Conservation (phyloP, 2,113 vertebrate species). For the Hiodon alosoides region DNA sequence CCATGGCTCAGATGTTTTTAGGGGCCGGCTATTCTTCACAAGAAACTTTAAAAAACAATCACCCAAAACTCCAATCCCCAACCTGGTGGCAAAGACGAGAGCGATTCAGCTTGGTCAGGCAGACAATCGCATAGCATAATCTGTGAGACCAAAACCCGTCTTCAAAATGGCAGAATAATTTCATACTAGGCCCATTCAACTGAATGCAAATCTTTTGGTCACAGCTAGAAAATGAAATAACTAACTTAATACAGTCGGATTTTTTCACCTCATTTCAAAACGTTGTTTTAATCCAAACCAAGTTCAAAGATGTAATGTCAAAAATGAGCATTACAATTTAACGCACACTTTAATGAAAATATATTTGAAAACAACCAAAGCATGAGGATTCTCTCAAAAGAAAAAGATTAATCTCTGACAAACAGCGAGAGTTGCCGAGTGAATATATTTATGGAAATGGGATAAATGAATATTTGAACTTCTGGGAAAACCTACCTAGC, state of each 20-base stretch:
- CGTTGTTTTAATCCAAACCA: no score
- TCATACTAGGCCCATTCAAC: no score
- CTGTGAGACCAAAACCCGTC: neutral
- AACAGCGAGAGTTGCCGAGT: neutral
- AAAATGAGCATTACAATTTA: neutral
- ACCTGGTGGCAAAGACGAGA: neutral
- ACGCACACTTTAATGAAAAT: neutral
- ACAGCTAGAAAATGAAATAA: no score
- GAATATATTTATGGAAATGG: neutral
- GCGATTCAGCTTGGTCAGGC: neutral
- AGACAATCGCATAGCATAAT: neutral
- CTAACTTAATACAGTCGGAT: no score
- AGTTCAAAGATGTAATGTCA: neutral
- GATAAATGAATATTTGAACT: constrained; percentile 16
- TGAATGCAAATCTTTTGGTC: no score
- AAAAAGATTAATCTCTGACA: neutral
- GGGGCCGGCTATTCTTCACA: neutral
- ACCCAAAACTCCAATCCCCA: neutral
- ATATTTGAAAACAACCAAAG: neutral
- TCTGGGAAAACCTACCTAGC: neutral
- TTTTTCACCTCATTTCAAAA: no score
- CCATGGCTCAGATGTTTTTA: neutral
- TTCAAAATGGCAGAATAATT: no score
- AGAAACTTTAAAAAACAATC: constrained; percentile 1
- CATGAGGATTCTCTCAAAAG: neutral